phyloP scores from a whole-genome alignment of 2,888 invertebrate species.

The Clistopyga incitator region DNA sequence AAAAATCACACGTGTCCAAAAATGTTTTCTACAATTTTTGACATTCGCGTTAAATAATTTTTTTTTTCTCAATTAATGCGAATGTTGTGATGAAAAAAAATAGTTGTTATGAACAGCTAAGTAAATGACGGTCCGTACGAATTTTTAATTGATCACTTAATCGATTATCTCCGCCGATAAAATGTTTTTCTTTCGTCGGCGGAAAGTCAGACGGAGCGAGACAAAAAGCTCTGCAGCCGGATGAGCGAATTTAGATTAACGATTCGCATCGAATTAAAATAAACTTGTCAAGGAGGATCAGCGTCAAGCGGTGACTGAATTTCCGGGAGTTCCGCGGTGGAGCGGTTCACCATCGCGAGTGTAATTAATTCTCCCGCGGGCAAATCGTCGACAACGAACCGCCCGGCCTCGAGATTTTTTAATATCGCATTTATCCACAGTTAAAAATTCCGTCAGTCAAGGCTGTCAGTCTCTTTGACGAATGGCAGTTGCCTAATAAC shows the following conservation, averaged over 20 bases:
- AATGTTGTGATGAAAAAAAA: background rate
- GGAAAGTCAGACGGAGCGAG: background rate
- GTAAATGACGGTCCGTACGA: background rate
- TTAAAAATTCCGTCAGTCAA: constrained; percentile 58
- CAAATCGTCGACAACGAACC: constrained; percentile 28
- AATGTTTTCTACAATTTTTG: too few species aligned
- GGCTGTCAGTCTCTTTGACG: constrained; percentile 62
- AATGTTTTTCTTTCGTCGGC: background rate
- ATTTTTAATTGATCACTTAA: background rate
- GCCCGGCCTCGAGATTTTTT: constrained; percentile 2
- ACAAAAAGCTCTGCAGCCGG: background rate
- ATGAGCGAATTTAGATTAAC: constrained; percentile 21
- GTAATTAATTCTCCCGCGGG: constrained; percentile 47
- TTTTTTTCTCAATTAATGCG: background rate
- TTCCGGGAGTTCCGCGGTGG: constrained; percentile 10
- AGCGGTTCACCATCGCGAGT: constrained; percentile 33
- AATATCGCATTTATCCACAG: constrained; percentile 38
- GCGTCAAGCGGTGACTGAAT: constrained; percentile 12
- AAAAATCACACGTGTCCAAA: too few species aligned
- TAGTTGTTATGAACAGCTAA: background rate
- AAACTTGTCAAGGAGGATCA: constrained; percentile 38
- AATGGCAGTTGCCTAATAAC: constrained; percentile 33
- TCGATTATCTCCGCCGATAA: background rate
- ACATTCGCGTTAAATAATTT: too few species aligned
- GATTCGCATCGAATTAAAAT: constrained; percentile 27